phyloP scores from a whole-genome alignment of 2,113 vertebrate species.

The Eptesicus fuscus region DNA sequence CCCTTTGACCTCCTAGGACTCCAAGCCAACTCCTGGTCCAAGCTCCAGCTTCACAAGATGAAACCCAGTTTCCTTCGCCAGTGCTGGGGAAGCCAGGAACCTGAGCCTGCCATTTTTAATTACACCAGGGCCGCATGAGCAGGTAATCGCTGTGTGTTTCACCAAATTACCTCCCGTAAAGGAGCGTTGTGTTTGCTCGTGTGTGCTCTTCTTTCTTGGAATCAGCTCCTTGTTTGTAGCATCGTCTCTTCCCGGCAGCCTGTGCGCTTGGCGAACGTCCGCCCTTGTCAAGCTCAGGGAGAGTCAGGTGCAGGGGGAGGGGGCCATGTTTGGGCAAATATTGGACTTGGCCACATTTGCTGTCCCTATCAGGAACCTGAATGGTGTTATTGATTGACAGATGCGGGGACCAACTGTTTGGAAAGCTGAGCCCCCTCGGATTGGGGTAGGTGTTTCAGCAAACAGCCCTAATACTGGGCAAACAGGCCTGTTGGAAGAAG shows the following conservation, averaged over 20 bases:
- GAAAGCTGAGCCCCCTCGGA: constrained; percentile 85
- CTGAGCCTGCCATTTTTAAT: constrained; percentile 54
- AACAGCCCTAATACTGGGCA: constrained; percentile 90
- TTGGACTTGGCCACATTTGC: constrained; percentile 87
- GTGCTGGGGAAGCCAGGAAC: neutral
- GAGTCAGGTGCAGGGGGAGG: constrained; percentile 74
- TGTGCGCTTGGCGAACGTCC: constrained; percentile 37
- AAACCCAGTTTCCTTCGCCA: neutral
- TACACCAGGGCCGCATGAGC: constrained; percentile 55
- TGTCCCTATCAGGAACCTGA: constrained; percentile 85
- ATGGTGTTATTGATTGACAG: constrained; percentile 86
- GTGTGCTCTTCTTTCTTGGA: constrained; percentile 70
- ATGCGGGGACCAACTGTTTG: constrained; percentile 83
- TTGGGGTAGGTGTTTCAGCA: constrained; percentile 87
- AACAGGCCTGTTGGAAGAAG: constrained; percentile 92
- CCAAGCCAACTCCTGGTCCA: constrained; percentile 9
- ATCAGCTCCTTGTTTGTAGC: constrained; percentile 67
- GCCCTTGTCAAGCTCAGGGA: constrained; percentile 64
- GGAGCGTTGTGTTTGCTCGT: constrained; percentile 68
- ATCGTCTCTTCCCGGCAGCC: constrained; percentile 71
- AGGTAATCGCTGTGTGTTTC: constrained; percentile 69
- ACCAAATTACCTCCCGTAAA: constrained; percentile 76
- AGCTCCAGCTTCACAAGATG: constrained; percentile 61
- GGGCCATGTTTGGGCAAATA: constrained; percentile 85
- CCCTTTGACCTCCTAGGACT: constrained; percentile 39